Percentiles rank a stretch among this genome's conserved stretches.
These are phyloP conservation scores for Gobio gobio DNA, from an alignment of 2,113 vertebrate species.

Conservation along the genomic window DNA sequence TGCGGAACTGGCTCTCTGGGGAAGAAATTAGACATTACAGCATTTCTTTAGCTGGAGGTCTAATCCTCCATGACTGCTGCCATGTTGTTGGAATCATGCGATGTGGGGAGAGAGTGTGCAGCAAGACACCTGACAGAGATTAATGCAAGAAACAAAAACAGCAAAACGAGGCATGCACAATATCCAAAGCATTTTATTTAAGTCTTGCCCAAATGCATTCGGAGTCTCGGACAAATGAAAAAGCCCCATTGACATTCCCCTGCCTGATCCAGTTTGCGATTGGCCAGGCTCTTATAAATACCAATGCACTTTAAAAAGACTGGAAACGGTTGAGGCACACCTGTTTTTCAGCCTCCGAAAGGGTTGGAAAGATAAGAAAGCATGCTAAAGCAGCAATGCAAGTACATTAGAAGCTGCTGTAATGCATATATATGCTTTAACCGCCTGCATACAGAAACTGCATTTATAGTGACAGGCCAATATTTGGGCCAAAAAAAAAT, in stretches of 20 bases:
- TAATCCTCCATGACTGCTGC: slow-evolving; percentile 51
- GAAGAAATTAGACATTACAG: slow-evolving; percentile 60
- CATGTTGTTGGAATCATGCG: slow-evolving; percentile 16
- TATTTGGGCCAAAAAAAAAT: background rate
- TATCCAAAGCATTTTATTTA: background rate
- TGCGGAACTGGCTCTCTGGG: slow-evolving; percentile 65
- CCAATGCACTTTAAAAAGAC: slow-evolving; percentile 20
- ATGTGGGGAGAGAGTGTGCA: slow-evolving; percentile 11
- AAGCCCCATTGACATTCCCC: background rate
- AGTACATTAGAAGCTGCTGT: background rate
- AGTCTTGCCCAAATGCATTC: background rate
- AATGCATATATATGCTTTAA: background rate
- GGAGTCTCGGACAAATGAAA: background rate
- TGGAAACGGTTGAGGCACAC: slow-evolving; percentile 4
- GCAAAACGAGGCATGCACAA: slow-evolving; percentile 3
- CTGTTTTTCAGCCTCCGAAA: background rate
- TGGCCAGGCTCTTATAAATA: slow-evolving; percentile 18
- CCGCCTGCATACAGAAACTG: background rate
- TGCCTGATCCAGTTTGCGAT: slow-evolving; percentile 17
- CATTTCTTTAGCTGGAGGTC: slow-evolving; percentile 53
- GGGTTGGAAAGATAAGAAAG: slow-evolving; percentile 4
- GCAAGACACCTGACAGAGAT: slow-evolving; percentile 29
- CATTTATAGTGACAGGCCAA: background rate
- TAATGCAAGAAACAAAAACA: slow-evolving; percentile 17
- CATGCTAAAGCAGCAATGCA: slow-evolving; percentile 2